Evolutionary conservation across 2,113 vertebrate species (phyloP), one percentile per base, ranked within the genome.

Genomic region (Saccopteryx bilineata): DNA sequence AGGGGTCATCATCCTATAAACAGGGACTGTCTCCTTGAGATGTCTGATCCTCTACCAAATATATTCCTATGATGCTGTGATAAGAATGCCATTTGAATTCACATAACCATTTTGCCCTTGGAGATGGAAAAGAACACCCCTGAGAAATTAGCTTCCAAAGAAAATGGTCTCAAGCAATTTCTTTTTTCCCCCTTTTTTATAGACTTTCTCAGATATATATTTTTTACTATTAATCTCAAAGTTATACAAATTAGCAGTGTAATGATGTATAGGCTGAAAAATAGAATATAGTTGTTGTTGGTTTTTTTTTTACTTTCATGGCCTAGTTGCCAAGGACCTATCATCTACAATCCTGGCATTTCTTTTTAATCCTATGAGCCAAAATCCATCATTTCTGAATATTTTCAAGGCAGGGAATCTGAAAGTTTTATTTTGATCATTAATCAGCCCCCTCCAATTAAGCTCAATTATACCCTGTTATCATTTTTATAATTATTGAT

Each of bases 401-500:
- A 98, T 97, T 98, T 98, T 96, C 86, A 98, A 98, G 95, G 96
- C 50, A 90, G 19, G 79, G 90, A 98, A 97, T 98, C 97, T 97
- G 90, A 98, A 98, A 98, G 91, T 69, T 98, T 98, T 98, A 98
- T 97, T 97, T 97, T 98, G 96, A 97, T 98, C 97, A 98, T 99
- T 98, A 98, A 98, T 98, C 98, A 98, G 97, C 90, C 97, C 85
- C 97, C 96, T 98, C 96, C 96, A 98, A 98, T 98, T 98, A 98
- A 98, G 97, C 97, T 97, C 98, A 98, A 98, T 98, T 98, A 98
- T 97, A 98, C 52, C 89, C 96, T 96, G 98, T 98, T 98, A 98
- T 98, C 98, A 98, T 98, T 98, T 95, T 96, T 98, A 97, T 98
- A 98, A 98, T 98, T 98, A 98, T 98, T 98, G 98, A 98, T 98